Base-by-base conservation (phyloP, 2,113 vertebrate species). In the Muntiacus muntjak region DNA sequence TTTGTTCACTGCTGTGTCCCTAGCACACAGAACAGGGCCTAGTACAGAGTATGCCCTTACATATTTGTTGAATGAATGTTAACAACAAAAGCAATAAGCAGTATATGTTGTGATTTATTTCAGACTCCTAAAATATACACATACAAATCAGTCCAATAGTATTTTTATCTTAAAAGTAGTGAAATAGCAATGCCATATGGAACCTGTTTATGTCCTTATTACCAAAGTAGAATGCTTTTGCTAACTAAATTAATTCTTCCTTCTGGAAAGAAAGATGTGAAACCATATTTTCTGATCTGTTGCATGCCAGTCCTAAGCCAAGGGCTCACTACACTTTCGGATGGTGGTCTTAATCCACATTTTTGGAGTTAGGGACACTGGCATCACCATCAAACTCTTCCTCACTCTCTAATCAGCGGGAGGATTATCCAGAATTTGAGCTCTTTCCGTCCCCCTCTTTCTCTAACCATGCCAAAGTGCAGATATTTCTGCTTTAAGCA, bases 181-280 rank as follows among this genome's bases (percentile, higher is more conserved):
- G 30, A 94, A 95, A 54, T 33, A 82, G 15, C 11, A 81, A 6
- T 79, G 71, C 30, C 71, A 92, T 30, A 55, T 90, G 83, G 78
- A 86, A 47, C 28, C 45, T 95, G 40, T 58, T 93, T 91, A 28
- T 95, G n/a, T 83, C 94, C 57, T 21, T 95, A 7, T 67, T 88
- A 82, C 79, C 60, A 92, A 84, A 96, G 36, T n/a, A 36, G 52
- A 28, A n/a, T 79, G 33, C 83, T 87, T 97, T 87, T 84, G 40
- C 74, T 89, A 88, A 57, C 86, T 91, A 92, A 96, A 57, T 57
- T 79, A 87, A 94, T 76, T 93, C 45, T 96, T 94, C 40, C 50
- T 91, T 89, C 57, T 93, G 21, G 87, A 62, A 82, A 92, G 78
- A 92, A 82, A 62, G 43, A 33, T 76, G 13, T 83, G 55, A 90